A percentile compares a stretch with the other conserved stretches of the same genome.
phyloP scores from a whole-genome alignment of 2,113 vertebrate genomes.

The Isichthys henryi region DNA sequence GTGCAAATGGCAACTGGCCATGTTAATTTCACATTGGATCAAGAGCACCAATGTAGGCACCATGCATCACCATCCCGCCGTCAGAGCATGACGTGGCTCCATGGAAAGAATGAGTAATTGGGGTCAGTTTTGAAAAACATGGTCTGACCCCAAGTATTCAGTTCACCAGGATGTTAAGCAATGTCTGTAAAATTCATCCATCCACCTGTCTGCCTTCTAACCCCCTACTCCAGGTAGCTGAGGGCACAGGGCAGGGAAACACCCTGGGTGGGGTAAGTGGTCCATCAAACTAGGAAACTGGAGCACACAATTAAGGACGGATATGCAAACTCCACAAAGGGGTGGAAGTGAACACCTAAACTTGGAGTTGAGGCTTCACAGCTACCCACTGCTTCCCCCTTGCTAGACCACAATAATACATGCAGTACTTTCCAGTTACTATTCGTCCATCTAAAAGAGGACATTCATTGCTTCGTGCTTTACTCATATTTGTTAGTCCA shows the following conservation, averaged over 20 bases:
- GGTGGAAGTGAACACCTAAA: neutral
- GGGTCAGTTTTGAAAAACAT: neutral
- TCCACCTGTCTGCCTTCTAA: neutral
- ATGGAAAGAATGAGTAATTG: neutral
- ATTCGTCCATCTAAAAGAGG: neutral
- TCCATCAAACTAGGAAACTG: neutral
- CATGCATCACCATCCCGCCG: no score
- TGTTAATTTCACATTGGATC: neutral
- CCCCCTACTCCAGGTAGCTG: neutral
- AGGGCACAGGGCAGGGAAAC: neutral
- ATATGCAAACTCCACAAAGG: neutral
- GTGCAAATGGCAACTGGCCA: neutral
- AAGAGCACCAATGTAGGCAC: neutral
- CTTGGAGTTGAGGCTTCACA: neutral
- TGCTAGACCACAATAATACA: neutral
- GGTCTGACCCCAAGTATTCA: neutral
- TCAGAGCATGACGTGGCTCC: no score
- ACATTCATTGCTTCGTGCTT: neutral
- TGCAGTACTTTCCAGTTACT: neutral
- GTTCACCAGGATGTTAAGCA: neutral
- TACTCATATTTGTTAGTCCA: neutral
- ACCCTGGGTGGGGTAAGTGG: neutral
- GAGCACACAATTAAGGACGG: neutral
- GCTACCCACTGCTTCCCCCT: neutral
- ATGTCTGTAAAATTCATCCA: neutral